Evolutionary conservation across 2,113 vertebrate species (phyloP), one percentile per base, ranked within the genome.

Genomic region (Ictidomys tridecemlineatus): DNA sequence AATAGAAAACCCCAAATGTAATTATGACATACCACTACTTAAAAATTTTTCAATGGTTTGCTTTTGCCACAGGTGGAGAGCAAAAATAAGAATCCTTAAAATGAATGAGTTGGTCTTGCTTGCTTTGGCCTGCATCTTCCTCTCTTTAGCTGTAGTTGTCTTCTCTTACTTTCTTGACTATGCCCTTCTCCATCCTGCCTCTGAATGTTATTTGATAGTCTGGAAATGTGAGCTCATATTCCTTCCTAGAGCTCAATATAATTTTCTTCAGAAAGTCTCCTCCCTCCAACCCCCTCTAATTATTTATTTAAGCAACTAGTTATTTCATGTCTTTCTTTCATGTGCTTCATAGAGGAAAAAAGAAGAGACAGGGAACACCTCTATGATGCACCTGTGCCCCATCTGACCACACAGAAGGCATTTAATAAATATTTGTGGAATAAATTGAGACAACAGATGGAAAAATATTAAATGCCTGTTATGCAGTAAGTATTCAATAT

Each of bases 371-470:
- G 45, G 45, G 45, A 45, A 45, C 7, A 45, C 45, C 16, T 91
- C 1, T n/a, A 14, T 85, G 2, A 24, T 17, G n/a, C 53, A 45
- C 22, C 78, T 84, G 37, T 58, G n/a, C 6, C 18, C 16, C 28
- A 48, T 42, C 26, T 78, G 70, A 86, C 61, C 61, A 63, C 20
- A 22, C 69, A 86, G 28, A 69, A 80, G 20, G 14, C 65, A 28
- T 61, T 89, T 85, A 78, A n/a, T 69, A 82, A 92, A 84, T 85
- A 83, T 86, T 92, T 84, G 45, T 83, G 65, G 48, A 51, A 82
- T 56, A 34, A 91, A 18, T 76, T 91, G 20, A 26, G 14, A 24
- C 30, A 86, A 93, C 28, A 73, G 56, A n/a, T 85, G 74, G 37
- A 67, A 92, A 69, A 18, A 45, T 6, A 20, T 79, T 69, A 72